Evolutionary conservation across 2,113 vertebrate genomes (phyloP).

Genomic region (Cyprinus carpio): DNA sequence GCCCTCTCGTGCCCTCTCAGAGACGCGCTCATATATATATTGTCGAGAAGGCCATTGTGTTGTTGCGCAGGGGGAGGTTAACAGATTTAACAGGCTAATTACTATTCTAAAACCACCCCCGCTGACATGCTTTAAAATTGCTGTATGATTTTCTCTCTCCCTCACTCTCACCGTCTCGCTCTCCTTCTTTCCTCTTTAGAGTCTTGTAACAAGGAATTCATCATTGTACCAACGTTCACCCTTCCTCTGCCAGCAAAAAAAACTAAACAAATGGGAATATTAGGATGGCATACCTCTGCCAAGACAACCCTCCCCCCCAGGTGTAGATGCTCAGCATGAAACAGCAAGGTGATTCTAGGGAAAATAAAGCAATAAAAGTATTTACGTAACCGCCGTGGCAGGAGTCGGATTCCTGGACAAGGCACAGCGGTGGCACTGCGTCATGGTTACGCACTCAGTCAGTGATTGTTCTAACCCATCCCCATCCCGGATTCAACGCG

Average conservation of each 20-base stretch:
- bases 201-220: conserved; percentile 30
- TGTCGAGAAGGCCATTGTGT: conserved; percentile 42
- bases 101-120: conserved; percentile 49
- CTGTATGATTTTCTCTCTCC: conserved; percentile 48
- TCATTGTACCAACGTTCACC: conserved; percentile 5
- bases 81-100: conserved; percentile 56
- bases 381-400: neutral
- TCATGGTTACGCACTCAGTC: conserved; percentile 25
- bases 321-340: conserved; percentile 11
- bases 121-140: conserved; percentile 51
- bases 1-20: conserved; percentile 17
- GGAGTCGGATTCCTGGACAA: neutral
- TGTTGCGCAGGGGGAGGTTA: conserved; percentile 51
- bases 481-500: neutral
- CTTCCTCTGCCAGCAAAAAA: neutral
- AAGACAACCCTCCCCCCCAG: neutral
- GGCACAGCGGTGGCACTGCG: neutral
- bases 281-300: conserved; percentile 8
- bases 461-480: conserved; percentile 19
- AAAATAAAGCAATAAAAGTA: conserved; percentile 24
- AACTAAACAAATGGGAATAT: neutral
- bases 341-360: conserved; percentile 16
- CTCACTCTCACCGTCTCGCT: conserved; percentile 18
- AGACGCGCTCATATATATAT: conserved; percentile 23
- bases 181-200: conserved; percentile 16